Evolutionary conservation across 64 coral and sea anemone genomes (phyloP), one percentile per base, ranked within the genome.

Genomic region (Acropora tenuis): DNA sequence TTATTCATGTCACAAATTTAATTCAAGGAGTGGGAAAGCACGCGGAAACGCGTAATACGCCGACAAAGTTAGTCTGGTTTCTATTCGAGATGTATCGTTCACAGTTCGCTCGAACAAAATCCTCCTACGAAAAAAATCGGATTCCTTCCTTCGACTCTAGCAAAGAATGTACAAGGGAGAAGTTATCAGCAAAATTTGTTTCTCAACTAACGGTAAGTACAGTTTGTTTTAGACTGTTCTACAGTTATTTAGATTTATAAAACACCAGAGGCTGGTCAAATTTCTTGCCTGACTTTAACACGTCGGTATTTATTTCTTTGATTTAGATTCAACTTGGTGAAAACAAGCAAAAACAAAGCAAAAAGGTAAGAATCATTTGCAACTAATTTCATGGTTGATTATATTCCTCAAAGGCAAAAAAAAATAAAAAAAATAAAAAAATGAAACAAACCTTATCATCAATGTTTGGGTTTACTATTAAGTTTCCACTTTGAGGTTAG

Each of bases 171-270:
- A 41, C 66, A 2, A 7, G 45, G 45, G 1, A 85, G 20, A 18
- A 85, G 16, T 43, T 15, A 8, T 3, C 8, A 40, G 82, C 47
- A 9, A 71, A 3, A 46, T 85, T 50, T 72, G 18, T 85, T 16
- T 85, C 82, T 5, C 20, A 85, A 85, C 63, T 85, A 43, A 85
- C 82, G 82, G 82, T 85, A 71, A 0, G 60, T 84, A 49, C 40
- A 40, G 17, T 18, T 19, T 50, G 45, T 11, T 8, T 49, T 45
- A 85, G 12, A 5, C n/a, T 4, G 46, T 30, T 72, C 40, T 81
- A 42, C 79, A 13, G 8, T 5, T 8, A 41, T 60, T 58, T 61
- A 59, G 49, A 58, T 71, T 40, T 71, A 71, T 1, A 2, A n/a
- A 2, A 19, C 8, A n/a, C 5, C 3, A 2, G 19, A 48, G 10